Percentiles rank a stretch among this genome's conserved stretches.
Evolutionary conservation across 2,797 vertebrate species (phyloP).

Genomic region (Podarcis siculus): DNA sequence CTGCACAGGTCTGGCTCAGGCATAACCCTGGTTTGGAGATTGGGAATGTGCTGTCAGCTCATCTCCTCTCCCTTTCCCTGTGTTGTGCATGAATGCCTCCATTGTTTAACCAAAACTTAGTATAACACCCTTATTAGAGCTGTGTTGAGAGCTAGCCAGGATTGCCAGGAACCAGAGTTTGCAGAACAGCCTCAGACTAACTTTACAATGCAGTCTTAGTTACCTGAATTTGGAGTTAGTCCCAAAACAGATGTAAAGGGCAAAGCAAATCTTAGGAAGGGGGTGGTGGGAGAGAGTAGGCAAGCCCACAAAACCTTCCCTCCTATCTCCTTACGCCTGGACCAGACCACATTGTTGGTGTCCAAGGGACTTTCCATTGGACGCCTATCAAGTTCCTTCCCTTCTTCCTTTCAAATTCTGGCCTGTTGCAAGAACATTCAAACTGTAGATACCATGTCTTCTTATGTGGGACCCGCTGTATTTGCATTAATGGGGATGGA

Average conservation of each 20-base stretch:
- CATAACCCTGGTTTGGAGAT: background rate
- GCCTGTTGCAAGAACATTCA: slow-evolving; percentile 38
- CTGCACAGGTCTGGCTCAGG: no score
- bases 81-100: background rate
- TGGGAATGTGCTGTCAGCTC: background rate
- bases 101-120: background rate
- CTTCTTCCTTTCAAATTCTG: slow-evolving; percentile 11
- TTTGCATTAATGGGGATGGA: background rate
- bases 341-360: background rate
- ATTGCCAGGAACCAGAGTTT: background rate
- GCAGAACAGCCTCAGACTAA: background rate
- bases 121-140: background rate
- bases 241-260: background rate
- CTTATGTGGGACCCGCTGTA: slow-evolving; percentile 36
- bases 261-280: background rate
- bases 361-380: slow-evolving; percentile 42
- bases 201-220: no score
- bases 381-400: slow-evolving; percentile 42
- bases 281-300: background rate
- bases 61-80: no score
- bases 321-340: background rate
- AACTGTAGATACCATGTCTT: slow-evolving; percentile 33
- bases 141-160: background rate
- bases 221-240: no score
- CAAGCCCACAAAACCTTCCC: no score